These are phyloP conservation scores for Pomatorhinus ruficollis DNA, from an alignment of 2,113 vertebrate species.

Conservation along the genomic window DNA sequence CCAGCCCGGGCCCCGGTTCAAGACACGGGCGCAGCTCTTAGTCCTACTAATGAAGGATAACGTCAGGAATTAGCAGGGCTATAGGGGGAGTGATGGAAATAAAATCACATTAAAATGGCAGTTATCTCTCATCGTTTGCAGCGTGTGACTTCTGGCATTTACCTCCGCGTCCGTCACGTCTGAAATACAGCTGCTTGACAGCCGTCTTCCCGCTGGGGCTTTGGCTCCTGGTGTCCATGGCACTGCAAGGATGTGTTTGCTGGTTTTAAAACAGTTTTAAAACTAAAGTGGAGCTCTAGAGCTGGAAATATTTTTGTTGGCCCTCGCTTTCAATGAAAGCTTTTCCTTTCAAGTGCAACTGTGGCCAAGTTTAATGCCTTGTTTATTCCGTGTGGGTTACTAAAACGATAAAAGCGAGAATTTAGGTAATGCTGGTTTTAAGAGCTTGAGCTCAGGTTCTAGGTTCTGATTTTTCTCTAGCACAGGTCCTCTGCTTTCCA, in stretches of 20 bases:
- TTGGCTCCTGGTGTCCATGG: neutral
- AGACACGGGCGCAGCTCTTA: neutral
- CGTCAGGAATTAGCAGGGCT: neutral
- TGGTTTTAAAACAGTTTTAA: neutral
- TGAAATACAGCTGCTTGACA: neutral
- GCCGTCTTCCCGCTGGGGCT: neutral
- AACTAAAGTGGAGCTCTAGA: neutral
- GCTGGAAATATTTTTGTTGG: neutral
- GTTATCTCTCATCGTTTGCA: neutral
- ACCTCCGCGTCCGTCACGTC: rapidly evolving
- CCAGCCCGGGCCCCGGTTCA: neutral
- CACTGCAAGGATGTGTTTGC: neutral
- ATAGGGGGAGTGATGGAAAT: neutral
- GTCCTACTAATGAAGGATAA: neutral
- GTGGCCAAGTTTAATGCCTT: neutral
- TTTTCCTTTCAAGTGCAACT: neutral
- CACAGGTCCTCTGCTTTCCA: neutral
- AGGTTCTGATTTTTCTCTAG: neutral
- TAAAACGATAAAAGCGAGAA: neutral
- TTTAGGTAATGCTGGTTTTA: neutral
- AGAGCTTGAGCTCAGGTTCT: neutral
- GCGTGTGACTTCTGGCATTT: neutral
- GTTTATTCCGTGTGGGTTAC: neutral
- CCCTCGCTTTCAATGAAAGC: neutral
- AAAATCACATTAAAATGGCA: neutral